Evolutionary conservation across 2,797 vertebrate species (phyloP).

Genomic region (Centroberyx gerrardi): DNA sequence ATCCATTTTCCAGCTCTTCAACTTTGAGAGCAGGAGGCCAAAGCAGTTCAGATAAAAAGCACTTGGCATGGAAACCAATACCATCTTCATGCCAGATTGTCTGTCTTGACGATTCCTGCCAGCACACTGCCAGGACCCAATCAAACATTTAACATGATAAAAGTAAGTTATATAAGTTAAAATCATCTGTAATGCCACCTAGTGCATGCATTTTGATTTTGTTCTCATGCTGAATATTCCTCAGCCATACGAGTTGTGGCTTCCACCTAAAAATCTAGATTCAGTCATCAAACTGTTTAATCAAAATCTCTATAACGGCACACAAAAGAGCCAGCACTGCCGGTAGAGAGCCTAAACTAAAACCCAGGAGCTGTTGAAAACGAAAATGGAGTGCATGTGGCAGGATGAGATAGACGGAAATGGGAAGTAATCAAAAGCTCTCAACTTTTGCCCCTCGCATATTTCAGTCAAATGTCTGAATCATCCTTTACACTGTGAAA

Average conservation of each 20-base stretch:
- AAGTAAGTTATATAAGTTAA: neutral
- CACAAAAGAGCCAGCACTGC: neutral
- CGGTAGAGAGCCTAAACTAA: conserved; percentile 5
- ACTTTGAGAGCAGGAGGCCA: neutral
- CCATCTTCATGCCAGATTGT: neutral
- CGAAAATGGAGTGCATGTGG: conserved; percentile 39
- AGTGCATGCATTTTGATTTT: neutral
- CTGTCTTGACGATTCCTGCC: neutral
- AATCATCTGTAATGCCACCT: neutral
- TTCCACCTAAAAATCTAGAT: neutral
- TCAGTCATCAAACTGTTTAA: neutral
- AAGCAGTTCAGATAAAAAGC: conserved; percentile 4
- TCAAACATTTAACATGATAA: conserved; percentile 6
- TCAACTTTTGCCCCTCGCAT: conserved; percentile 55
- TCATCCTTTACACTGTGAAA: conserved; percentile 67
- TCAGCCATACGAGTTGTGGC: conserved; percentile 1
- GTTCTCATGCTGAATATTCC: neutral
- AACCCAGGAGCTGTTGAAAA: conserved; percentile 42
- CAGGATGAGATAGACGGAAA: conserved; percentile 35
- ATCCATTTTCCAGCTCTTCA: neutral
- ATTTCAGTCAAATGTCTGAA: conserved; percentile 66
- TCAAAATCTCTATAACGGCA: neutral
- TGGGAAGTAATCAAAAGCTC: conserved; percentile 64
- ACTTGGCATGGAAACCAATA: neutral
- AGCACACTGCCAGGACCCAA: neutral